Percentiles rank a stretch among this genome's conserved stretches.
These are phyloP conservation scores for Oophaga pumilio DNA, from an alignment of 2,113 vertebrate genomes.

Conservation along the genomic window DNA sequence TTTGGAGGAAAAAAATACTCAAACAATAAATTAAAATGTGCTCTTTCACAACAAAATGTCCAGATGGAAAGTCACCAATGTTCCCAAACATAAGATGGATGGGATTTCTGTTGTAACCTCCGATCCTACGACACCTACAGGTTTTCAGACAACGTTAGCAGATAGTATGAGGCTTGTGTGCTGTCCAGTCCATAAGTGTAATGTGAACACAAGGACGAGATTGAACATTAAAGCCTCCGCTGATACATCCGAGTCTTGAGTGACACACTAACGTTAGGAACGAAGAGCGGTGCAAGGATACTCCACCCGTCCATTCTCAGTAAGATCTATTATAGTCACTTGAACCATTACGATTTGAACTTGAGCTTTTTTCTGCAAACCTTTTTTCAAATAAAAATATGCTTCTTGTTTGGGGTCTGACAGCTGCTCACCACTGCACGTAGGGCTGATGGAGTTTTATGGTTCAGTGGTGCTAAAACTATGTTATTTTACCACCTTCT, in stretches of 20 bases:
- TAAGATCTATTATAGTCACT: constrained; percentile 25
- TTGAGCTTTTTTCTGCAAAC: constrained; percentile 16
- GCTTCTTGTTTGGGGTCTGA: constrained; percentile 49
- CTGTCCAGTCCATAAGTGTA: neutral
- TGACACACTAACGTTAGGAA: neutral
- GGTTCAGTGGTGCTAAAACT: constrained; percentile 30
- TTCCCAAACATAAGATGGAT: neutral
- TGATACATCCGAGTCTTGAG: constrained; percentile 9
- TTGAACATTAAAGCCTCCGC: constrained; percentile 14
- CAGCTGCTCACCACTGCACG: constrained; percentile 37
- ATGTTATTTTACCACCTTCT: constrained; percentile 52
- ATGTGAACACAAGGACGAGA: constrained; percentile 27
- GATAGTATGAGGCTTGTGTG: neutral
- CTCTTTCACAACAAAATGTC: neutral
- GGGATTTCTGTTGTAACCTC: neutral
- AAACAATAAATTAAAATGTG: too few species aligned
- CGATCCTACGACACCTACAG: neutral
- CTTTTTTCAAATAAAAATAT: constrained; percentile 15
- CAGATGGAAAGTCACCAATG: neutral
- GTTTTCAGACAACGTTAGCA: constrained; percentile 16
- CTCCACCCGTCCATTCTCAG: constrained; percentile 14
- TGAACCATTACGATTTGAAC: constrained; percentile 48
- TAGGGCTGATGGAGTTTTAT: constrained; percentile 52
- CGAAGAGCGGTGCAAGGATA: constrained; percentile 5
- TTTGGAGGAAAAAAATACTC: neutral